Evolutionary conservation across 64 coral and sea anemone species (phyloP).

Genomic region (Montipora foliosa): DNA sequence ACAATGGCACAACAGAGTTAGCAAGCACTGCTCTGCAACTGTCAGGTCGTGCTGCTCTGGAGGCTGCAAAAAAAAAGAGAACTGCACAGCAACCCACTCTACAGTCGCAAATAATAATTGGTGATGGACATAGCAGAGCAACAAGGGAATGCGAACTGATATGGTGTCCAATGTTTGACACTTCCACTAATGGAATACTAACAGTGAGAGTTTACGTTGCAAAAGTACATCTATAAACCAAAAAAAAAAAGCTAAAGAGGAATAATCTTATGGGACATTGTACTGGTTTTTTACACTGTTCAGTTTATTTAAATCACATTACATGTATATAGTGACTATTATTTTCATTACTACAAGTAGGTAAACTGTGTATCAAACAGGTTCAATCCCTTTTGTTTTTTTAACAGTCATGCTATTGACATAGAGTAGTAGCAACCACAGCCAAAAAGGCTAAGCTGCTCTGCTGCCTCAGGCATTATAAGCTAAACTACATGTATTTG

Average conservation of each 20-base stretch:
- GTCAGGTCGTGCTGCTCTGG: conserved; percentile 32
- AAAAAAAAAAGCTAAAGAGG: neutral
- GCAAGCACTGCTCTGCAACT: neutral
- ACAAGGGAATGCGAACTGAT: conserved; percentile 44
- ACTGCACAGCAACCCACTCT: conserved; percentile 4
- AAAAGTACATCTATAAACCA: conserved; percentile 42
- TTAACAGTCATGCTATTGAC: no score
- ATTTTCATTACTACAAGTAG: no score
- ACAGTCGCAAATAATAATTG: conserved; percentile 38
- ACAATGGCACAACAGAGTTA: conserved; percentile 32
- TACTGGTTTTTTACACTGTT: no score
- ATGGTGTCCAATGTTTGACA: conserved; percentile 54
- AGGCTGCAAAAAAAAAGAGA: conserved; percentile 34
- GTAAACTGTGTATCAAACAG: no score
- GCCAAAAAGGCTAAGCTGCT: no score
- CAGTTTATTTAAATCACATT: no score
- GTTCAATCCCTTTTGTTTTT: no score
- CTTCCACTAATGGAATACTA: conserved; percentile 35
- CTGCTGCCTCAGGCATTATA: no score
- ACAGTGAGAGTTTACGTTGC: conserved; percentile 53
- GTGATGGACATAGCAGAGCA: conserved; percentile 42
- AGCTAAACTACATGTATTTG: no score
- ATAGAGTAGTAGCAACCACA: no score
- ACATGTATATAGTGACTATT: no score
- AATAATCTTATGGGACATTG: no score